Conservation (phyloP, 2,797 vertebrate species). For the Microctenopoma steveboyesi region DNA sequence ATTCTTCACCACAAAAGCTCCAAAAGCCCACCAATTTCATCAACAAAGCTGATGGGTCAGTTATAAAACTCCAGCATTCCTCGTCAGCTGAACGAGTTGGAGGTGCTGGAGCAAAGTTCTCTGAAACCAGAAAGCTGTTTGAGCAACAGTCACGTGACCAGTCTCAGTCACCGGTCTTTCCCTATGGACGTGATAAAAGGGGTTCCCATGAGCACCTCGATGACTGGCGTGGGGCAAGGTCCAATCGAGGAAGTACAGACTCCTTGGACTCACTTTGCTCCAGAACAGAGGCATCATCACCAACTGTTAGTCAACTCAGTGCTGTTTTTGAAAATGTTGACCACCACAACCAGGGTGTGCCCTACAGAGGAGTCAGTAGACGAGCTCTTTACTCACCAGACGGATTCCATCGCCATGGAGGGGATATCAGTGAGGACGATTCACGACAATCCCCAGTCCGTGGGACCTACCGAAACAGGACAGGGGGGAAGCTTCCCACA, state of each 20-base stretch:
- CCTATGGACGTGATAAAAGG: constrained; percentile 89
- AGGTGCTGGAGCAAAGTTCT: constrained; percentile 89
- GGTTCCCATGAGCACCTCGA: constrained; percentile 89
- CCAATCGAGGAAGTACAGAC: constrained; percentile 94
- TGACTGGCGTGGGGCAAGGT: constrained; percentile 90
- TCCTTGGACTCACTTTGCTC: constrained; percentile 97
- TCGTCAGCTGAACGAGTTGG: constrained; percentile 83
- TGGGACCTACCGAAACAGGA: constrained; percentile 65
- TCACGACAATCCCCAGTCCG: constrained; percentile 80
- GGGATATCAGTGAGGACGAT: constrained; percentile 84
- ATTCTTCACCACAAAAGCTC: constrained; percentile 87
- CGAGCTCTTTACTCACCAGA: constrained; percentile 87
- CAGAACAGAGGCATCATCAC: constrained; percentile 93
- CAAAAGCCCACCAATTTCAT: constrained; percentile 90
- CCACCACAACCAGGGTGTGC: constrained; percentile 71
- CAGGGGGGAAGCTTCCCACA: constrained; percentile 74
- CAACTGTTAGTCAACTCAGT: constrained; percentile 96
- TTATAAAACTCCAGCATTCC: constrained; percentile 89
- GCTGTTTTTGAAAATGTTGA: constrained; percentile 95
- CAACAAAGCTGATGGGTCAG: constrained; percentile 90
- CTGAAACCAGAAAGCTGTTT: constrained; percentile 95
- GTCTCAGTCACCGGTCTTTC: constrained; percentile 89
- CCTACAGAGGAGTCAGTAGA: constrained; percentile 80
- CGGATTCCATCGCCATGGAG: constrained; percentile 75
- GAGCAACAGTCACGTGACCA: constrained; percentile 89